These are phyloP conservation scores for Ruditapes philippinarum DNA, from an alignment of 1,140 invertebrate species.

Conservation along the genomic window DNA sequence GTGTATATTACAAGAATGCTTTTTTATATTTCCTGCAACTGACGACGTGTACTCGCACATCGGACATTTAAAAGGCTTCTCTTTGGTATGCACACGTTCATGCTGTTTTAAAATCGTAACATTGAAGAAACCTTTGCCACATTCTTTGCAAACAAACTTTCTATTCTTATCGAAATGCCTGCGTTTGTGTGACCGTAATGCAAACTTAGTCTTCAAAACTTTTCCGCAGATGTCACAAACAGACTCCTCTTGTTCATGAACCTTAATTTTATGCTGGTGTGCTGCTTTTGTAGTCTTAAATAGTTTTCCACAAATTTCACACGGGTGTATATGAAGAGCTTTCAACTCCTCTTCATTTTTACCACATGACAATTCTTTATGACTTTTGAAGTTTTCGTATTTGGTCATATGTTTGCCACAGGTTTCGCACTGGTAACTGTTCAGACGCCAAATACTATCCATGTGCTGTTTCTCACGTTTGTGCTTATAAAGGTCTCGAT, in stretches of 20 bases:
- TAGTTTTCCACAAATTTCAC: slow-evolving; percentile 10
- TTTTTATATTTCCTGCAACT: neutral
- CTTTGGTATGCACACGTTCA: neutral
- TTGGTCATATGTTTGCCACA: neutral
- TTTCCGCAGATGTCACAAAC: slow-evolving; percentile 13
- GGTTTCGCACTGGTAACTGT: slow-evolving; percentile 12
- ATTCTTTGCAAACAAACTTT: slow-evolving; percentile 23
- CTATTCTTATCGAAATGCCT: slow-evolving; percentile 24
- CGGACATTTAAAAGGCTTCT: slow-evolving; percentile 28
- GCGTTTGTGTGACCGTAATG: neutral
- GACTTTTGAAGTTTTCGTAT: neutral
- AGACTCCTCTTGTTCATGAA: neutral
- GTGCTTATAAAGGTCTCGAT: neutral
- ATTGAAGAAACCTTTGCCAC: slow-evolving; percentile 20
- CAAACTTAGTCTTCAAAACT: neutral
- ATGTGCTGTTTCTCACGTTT: slow-evolving; percentile 13
- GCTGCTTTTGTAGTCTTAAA: neutral
- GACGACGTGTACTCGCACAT: neutral
- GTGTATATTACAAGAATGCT: slow-evolving; percentile 16
- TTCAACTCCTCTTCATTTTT: neutral
- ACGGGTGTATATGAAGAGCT: neutral
- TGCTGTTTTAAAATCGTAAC: neutral
- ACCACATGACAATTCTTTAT: neutral
- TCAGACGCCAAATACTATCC: neutral
- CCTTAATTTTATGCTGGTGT: neutral